These are phyloP conservation scores for Phyllotreta striolata DNA, from an alignment of 2,888 invertebrate genomes.

Conservation along the genomic window DNA sequence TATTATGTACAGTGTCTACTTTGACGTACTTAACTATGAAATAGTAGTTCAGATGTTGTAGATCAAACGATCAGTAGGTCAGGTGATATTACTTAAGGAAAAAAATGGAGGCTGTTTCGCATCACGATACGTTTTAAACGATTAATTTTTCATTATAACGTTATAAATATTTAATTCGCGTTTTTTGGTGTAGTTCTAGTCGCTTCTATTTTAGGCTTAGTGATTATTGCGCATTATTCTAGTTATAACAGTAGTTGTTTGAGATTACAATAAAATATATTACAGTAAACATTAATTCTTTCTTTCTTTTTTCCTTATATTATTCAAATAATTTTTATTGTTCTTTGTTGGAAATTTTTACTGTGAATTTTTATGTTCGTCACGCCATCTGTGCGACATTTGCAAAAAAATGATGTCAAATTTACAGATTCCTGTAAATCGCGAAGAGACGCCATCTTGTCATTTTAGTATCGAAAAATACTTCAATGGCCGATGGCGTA, in stretches of 20 bases:
- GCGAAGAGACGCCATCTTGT: too few species aligned
- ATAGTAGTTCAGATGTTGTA: slow-evolving; percentile 28
- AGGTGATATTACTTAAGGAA: slow-evolving; percentile 52
- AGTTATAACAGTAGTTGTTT: slow-evolving; percentile 50
- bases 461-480: too few species aligned
- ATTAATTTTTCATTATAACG: slow-evolving; percentile 28
- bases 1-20: slow-evolving; percentile 54
- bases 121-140: slow-evolving; percentile 39
- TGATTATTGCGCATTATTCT: slow-evolving; percentile 46
- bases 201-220: slow-evolving; percentile 28
- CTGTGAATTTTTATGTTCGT: too few species aligned
- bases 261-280: slow-evolving; percentile 48
- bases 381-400: too few species aligned
- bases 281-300: slow-evolving; percentile 17
- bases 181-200: slow-evolving; percentile 26
- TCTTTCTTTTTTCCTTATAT: too few species aligned
- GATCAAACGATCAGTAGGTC: slow-evolving; percentile 43
- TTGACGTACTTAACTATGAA: slow-evolving; percentile 38
- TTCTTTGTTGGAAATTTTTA: too few species aligned
- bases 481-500: too few species aligned
- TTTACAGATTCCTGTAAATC: too few species aligned
- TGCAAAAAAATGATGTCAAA: too few species aligned
- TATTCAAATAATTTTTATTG: too few species aligned
- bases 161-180: slow-evolving; percentile 30
- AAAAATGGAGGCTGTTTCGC: slow-evolving; percentile 47